Evolutionary conservation across 2,113 vertebrate species (phyloP).

Genomic region (Cottus gobio): DNA sequence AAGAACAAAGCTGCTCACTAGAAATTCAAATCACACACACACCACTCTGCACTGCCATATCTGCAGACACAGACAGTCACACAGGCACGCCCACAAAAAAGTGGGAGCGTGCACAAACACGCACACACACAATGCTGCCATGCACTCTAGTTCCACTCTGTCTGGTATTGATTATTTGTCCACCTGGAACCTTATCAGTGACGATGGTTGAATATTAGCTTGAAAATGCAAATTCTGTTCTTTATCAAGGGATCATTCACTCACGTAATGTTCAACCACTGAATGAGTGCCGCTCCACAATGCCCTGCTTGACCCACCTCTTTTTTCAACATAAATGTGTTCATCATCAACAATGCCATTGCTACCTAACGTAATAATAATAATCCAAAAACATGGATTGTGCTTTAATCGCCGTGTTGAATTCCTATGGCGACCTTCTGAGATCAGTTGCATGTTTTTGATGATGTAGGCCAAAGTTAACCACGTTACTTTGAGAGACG

Average conservation of each 20-base stretch:
- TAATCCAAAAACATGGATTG: too few relatives aligned
- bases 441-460: neutral
- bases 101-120: neutral
- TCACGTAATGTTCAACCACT: constrained; percentile 4
- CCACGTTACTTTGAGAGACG: neutral
- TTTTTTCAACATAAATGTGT: neutral
- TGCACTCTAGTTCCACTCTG: neutral
- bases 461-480: constrained; percentile 10
- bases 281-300: neutral
- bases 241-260: constrained; percentile 26
- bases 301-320: neutral
- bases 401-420: neutral
- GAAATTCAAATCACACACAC: constrained; percentile 43
- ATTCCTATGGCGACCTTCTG: neutral
- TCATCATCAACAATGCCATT: neutral
- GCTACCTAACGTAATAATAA: neutral
- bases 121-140: neutral
- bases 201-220: constrained; percentile 80
- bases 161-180: constrained; percentile 58
- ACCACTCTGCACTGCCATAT: neutral
- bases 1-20: neutral
- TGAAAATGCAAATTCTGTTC: constrained; percentile 80
- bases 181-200: constrained; percentile 72
- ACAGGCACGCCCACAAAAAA: neutral
- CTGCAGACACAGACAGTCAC: neutral